Evolutionary conservation across 2,113 vertebrate genomes (phyloP).

Genomic region (Seriola quinqueradiata): DNA sequence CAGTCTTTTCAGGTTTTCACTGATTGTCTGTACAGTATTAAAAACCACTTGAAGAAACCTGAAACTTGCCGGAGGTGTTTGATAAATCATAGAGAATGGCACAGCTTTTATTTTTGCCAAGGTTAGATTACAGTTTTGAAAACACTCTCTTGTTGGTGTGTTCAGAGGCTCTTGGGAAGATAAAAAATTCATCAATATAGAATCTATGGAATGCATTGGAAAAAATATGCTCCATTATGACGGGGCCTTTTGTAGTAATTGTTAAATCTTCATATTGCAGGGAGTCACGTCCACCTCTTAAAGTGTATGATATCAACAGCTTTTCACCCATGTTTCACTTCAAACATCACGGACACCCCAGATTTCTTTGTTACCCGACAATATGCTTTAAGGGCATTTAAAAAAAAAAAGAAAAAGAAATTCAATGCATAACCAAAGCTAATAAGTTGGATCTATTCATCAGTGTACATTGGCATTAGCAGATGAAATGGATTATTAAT

Average conservation of each 20-base stretch:
- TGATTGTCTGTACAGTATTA: not conserved
- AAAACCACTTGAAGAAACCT: not conserved
- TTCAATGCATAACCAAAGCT: constrained; percentile 3
- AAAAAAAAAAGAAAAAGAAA: not conserved
- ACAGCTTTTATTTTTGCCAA: constrained; percentile 27
- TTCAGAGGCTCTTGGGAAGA: not conserved
- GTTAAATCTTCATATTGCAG: not conserved
- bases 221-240: not conserved
- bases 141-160: not conserved
- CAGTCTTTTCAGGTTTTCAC: not conserved
- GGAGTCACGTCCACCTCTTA: constrained; percentile 1
- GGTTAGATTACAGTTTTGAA: constrained; percentile 26
- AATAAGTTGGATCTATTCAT: constrained; percentile 2
- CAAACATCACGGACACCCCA: not conserved
- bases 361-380: constrained; percentile 9
- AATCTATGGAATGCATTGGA: not conserved
- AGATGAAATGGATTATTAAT: not conserved
- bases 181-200: constrained; percentile 1
- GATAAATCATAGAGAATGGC: not conserved
- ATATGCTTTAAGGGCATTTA: constrained; percentile 4
- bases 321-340: constrained; percentile 14
- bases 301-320: not conserved
- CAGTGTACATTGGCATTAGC: not conserved
- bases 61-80: constrained; percentile 8
- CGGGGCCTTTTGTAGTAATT: not conserved